Evolutionary conservation across 1,140 invertebrate genomes (phyloP).

Genomic region (Ceratoteleas bidentatus): DNA sequence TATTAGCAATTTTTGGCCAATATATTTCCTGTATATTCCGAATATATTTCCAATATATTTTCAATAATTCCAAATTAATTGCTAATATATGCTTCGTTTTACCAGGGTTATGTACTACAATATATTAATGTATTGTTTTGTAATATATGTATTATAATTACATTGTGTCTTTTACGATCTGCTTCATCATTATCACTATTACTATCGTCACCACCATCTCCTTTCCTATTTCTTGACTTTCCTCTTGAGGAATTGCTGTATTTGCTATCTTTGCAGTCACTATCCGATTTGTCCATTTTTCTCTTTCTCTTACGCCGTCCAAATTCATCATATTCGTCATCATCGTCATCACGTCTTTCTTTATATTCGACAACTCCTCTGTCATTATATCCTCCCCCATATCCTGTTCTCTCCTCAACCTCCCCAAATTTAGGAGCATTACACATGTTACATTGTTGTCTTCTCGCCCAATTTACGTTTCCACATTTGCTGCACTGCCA

Average conservation of each 20-base stretch:
- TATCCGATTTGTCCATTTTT: conserved; percentile 79
- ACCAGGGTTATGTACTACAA: too few relatives aligned
- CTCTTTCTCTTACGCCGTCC: conserved; percentile 92
- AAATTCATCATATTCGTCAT: conserved; percentile 98
- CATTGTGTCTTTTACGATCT: conserved; percentile 39
- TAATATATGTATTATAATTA: conserved; percentile 9
- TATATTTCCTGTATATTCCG: too few relatives aligned
- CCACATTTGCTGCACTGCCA: conserved; percentile 99
- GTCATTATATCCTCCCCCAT: conserved; percentile 96
- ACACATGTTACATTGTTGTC: conserved; percentile 98
- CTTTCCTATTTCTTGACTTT: conserved; percentile 77
- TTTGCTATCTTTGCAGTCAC: conserved; percentile 77
- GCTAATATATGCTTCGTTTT: too few relatives aligned
- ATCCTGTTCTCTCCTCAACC: conserved; percentile 90
- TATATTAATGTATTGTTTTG: neutral
- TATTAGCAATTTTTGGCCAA: too few relatives aligned
- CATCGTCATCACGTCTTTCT: conserved; percentile 90
- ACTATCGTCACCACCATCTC: conserved; percentile 69
- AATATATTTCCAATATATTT: too few relatives aligned
- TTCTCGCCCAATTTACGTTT: conserved; percentile 99
- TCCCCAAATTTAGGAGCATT: conserved; percentile 98
- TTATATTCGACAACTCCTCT: conserved; percentile 96
- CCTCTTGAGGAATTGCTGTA: conserved; percentile 74
- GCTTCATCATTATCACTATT: conserved; percentile 40
- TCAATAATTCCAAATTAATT: too few relatives aligned